These are phyloP conservation scores for Axinella damicornis DNA, from an alignment of 37 sponge, comb jelly and placozoan genomes.

Conservation along the genomic window DNA sequence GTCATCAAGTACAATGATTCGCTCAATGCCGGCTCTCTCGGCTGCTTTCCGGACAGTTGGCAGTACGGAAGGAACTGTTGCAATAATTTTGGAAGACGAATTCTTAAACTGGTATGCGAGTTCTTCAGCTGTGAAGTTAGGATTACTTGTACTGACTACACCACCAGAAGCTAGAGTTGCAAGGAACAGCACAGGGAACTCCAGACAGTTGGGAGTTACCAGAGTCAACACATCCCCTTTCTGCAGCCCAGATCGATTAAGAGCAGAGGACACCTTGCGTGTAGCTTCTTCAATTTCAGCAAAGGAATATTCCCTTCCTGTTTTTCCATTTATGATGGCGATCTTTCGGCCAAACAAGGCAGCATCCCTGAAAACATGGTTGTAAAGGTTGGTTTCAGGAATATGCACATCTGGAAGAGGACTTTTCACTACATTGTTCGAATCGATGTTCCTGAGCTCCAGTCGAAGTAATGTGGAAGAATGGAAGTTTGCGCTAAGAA, in stretches of 20 bases:
- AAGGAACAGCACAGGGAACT: constrained; percentile 48
- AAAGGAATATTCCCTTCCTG: constrained; percentile 57
- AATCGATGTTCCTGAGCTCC: no score
- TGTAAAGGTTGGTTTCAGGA: constrained; percentile 37
- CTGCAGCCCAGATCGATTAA: constrained; percentile 56
- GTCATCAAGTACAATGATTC: constrained; percentile 55
- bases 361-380: constrained; percentile 24
- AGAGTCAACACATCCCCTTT: constrained; percentile 71
- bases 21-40: constrained; percentile 13
- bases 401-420: constrained; percentile 51
- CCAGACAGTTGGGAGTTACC: constrained; percentile 59
- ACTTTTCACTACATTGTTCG: constrained; percentile 46
- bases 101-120: constrained; percentile 77
- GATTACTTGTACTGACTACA: constrained; percentile 74
- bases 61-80: constrained; percentile 60
- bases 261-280: constrained; percentile 49
- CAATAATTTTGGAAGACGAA: constrained; percentile 61
- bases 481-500: no score
- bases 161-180: constrained; percentile 80
- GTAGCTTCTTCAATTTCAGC: constrained; percentile 51
- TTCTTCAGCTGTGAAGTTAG: constrained; percentile 73
- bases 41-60: constrained; percentile 58
- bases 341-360: constrained; percentile 30
- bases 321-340: constrained; percentile 59
- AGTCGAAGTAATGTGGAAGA: no score